These are phyloP conservation scores for Atrichornis clamosus DNA, from an alignment of 2,113 vertebrate species.

Conservation along the genomic window DNA sequence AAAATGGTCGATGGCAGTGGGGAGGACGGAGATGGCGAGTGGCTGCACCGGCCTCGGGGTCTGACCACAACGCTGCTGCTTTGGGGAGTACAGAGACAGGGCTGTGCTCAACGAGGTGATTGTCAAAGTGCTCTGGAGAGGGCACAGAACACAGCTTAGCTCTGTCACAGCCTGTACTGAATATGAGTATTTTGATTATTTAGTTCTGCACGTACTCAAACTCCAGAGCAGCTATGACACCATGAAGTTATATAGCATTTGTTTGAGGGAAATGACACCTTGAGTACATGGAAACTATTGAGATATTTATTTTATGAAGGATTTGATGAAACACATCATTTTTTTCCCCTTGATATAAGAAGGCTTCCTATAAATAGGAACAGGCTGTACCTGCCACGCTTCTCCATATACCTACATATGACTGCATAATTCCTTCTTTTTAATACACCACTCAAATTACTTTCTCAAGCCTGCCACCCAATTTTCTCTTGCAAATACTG, in stretches of 20 bases:
- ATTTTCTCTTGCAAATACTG: neutral
- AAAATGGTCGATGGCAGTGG: neutral
- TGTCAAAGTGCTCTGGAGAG: neutral
- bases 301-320: neutral
- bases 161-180: neutral
- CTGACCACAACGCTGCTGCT: neutral
- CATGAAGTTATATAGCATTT: neutral
- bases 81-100: rapidly evolving
- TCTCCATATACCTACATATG: neutral
- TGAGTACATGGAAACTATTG: neutral
- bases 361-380: neutral
- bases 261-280: neutral
- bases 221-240: neutral
- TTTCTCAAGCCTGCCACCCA: neutral
- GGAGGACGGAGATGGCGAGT: neutral
- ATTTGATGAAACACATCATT: neutral
- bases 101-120: rapidly evolving
- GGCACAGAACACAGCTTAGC: neutral
- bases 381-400: neutral
- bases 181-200: neutral
- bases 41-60: rapidly evolving
- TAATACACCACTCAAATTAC: neutral
- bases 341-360: neutral
- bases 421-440: neutral
- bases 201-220: neutral